A percentile compares a stretch with the other conserved stretches of the same genome.
phyloP scores from a whole-genome alignment of 2,113 vertebrate species.

The Embiotoca jacksoni region DNA sequence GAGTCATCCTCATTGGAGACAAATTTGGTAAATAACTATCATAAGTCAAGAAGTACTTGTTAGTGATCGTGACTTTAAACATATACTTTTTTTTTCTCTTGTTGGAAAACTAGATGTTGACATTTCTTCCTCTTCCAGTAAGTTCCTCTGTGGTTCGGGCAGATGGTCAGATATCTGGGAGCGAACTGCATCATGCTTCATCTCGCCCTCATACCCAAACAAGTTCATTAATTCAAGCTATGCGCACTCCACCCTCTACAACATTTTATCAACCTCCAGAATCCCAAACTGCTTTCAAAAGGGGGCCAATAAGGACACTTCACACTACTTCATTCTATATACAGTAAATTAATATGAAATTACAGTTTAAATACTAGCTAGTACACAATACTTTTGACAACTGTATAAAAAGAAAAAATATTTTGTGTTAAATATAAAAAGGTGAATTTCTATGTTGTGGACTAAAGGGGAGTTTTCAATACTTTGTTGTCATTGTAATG shows the following conservation, averaged over 20 bases:
- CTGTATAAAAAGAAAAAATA: neutral
- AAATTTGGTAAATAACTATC: neutral
- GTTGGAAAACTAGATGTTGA: neutral
- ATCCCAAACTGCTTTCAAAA: too few species aligned
- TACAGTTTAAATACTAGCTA: neutral
- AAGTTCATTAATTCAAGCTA: constrained; percentile 20
- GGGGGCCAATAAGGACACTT: too few species aligned
- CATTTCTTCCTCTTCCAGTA: neutral
- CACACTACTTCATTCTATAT: too few species aligned
- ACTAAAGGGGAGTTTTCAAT: too few species aligned
- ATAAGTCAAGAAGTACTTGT: too few species aligned
- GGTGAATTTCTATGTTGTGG: too few species aligned
- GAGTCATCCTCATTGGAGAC: neutral
- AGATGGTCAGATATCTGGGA: constrained; percentile 29
- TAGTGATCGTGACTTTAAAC: too few species aligned
- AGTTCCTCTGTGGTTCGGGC: constrained; percentile 8
- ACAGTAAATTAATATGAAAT: too few species aligned
- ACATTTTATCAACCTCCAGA: neutral
- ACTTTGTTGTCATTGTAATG: too few species aligned
- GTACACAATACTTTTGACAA: neutral
- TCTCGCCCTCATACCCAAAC: constrained; percentile 4
- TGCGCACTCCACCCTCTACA: constrained; percentile 16
- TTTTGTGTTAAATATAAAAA: neutral
- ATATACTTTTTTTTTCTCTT: neutral
- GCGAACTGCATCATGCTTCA: constrained; percentile 6